phyloP scores from a whole-genome alignment of 2,888 invertebrate species.

The Atrina japonica region DNA sequence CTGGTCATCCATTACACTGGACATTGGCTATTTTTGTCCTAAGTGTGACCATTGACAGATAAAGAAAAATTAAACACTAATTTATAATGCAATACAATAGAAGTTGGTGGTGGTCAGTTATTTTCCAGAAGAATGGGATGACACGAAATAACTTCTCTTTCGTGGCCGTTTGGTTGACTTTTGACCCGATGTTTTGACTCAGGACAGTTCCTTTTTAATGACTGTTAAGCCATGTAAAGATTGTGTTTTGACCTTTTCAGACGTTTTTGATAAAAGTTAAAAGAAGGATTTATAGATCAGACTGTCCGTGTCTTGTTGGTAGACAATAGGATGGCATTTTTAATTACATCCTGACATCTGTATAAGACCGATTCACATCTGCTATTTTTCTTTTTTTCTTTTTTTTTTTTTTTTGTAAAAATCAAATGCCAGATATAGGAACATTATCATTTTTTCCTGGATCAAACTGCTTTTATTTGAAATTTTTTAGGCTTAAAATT shows the following conservation, averaged over 20 bases:
- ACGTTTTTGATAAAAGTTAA: conserved; percentile 17
- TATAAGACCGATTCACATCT: conserved; percentile 16
- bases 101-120: conserved; percentile 17
- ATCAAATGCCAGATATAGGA: too few relatives aligned
- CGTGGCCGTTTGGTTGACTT: conserved; percentile 19
- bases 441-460: too few relatives aligned
- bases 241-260: conserved; percentile 35
- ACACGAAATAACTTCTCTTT: conserved; percentile 21
- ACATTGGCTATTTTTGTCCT: conserved; percentile 24
- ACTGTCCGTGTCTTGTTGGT: background rate
- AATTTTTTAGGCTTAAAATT: too few relatives aligned
- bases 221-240: conserved; percentile 13
- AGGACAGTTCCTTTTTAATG: conserved; percentile 16
- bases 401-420: too few relatives aligned
- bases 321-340: conserved; percentile 30
- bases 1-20: conserved; percentile 26
- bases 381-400: too few relatives aligned
- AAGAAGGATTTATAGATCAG: conserved; percentile 9
- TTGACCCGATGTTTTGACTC: conserved; percentile 21
- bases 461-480: too few relatives aligned
- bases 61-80: conserved; percentile 42
- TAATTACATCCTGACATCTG: conserved; percentile 17
- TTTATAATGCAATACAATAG: conserved; percentile 32
- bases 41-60: conserved; percentile 36
- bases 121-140: conserved; percentile 16